Percentiles rank a stretch among this genome's conserved stretches.
These are phyloP conservation scores for Agrilus mali DNA, from an alignment of 2,888 invertebrate genomes.

Conservation along the genomic window DNA sequence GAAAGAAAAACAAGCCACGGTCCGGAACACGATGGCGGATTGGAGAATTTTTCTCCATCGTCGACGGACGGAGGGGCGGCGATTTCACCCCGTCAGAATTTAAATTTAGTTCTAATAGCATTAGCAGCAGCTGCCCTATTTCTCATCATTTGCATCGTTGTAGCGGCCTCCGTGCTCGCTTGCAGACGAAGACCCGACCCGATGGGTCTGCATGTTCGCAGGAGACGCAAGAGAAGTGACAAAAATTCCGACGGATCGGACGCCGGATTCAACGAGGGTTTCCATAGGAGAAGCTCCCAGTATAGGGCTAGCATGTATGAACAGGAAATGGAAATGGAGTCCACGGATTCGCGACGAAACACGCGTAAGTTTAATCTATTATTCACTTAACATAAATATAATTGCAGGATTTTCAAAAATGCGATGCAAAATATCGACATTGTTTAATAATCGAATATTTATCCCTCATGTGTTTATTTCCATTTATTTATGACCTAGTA, in stretches of 20 bases:
- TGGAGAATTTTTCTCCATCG: too few species aligned
- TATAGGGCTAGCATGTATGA: constrained; percentile 32
- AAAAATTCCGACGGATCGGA: constrained; percentile 29
- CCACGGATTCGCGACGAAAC: constrained; percentile 10
- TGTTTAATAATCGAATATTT: too few species aligned
- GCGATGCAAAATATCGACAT: too few species aligned
- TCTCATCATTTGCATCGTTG: constrained; percentile 28
- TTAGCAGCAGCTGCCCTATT: constrained; percentile 27
- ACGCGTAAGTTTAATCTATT: constrained; percentile 6
- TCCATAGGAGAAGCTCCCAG: constrained; percentile 31
- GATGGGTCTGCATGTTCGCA: constrained; percentile 19
- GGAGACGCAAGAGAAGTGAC: constrained; percentile 26
- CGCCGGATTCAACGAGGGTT: constrained; percentile 33
- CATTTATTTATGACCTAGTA: too few species aligned
- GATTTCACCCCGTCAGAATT: constrained; percentile 18
- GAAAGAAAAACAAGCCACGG: too few species aligned
- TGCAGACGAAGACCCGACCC: constrained; percentile 24
- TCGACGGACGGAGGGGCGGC: constrained; percentile 2
- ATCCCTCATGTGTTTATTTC: too few species aligned
- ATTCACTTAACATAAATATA: too few species aligned
- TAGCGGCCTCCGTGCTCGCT: constrained; percentile 28
- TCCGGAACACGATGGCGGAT: too few species aligned
- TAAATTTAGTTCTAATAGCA: constrained; percentile 30
- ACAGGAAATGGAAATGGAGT: constrained; percentile 24
- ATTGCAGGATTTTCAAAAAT: too few species aligned